Evolutionary conservation across 2,113 vertebrate species (phyloP).

Genomic region (Chitala chitala): DNA sequence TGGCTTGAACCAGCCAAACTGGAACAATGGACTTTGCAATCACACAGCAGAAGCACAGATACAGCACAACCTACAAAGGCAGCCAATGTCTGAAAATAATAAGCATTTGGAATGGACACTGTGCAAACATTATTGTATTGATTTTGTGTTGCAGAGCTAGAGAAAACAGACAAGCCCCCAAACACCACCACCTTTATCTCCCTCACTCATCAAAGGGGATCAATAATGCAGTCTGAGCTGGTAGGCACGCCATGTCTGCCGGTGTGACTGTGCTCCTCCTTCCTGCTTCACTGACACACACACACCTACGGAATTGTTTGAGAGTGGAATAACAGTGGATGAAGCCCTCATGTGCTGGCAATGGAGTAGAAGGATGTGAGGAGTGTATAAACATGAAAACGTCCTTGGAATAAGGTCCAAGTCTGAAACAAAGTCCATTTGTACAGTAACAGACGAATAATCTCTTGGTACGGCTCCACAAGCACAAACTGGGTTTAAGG

Average conservation of each 20-base stretch:
- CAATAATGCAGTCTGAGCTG: slow-evolving; percentile 39
- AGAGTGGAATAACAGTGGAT: neutral
- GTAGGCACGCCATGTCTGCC: neutral
- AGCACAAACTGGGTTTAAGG: too few relatives aligned
- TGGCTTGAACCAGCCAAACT: neutral
- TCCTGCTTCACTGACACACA: neutral
- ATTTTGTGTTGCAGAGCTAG: slow-evolving; percentile 36
- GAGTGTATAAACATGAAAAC: too few relatives aligned
- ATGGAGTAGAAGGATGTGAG: too few relatives aligned
- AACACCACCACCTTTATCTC: neutral
- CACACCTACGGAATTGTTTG: neutral
- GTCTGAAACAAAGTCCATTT: too few relatives aligned
- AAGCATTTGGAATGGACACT: neutral
- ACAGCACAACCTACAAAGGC: neutral
- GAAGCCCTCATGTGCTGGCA: too few relatives aligned
- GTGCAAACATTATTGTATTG: slow-evolving; percentile 34
- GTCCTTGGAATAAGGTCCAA: too few relatives aligned
- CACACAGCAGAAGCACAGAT: neutral
- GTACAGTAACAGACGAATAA: too few relatives aligned
- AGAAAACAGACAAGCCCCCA: slow-evolving; percentile 25
- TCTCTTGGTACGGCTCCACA: too few relatives aligned
- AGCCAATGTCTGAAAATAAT: slow-evolving; percentile 7
- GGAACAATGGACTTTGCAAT: neutral
- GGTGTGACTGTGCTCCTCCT: neutral
- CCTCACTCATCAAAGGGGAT: slow-evolving; percentile 33